Evolutionary conservation across 1,140 invertebrate species (phyloP), one percentile per base, ranked within the genome.

Genomic region (Chrysoperla carnea): DNA sequence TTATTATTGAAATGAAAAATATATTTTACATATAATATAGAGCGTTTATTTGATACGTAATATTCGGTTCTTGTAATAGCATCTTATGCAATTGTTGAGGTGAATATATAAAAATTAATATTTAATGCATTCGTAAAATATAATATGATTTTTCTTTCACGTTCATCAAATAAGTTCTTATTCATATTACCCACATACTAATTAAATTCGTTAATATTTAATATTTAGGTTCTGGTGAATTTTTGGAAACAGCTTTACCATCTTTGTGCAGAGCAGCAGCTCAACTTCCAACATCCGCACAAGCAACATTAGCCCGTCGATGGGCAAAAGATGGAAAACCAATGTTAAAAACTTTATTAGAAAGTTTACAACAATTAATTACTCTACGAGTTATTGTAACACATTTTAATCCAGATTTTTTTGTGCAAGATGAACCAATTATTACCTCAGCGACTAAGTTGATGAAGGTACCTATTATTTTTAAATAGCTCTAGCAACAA

Each of bases 341-440:
- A 33, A 74, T 77, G 41, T 59, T 94, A 8, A 71, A 74, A 27
- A 69, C 70, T 42, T 72, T 92, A 47, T 61, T 93, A 28, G 76
- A 86, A 53, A 76, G 77, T 17, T 64, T 92, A 1, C 89, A 94
- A 54, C 87, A 94, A 56, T 68, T 92, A 11, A 84, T 93, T 42
- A 92, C 87, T 1, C 65, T 84, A 36, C 55, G 77, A 52, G 77
- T 91, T 1, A 81, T 93, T 40, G 75, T 79, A 11, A 77, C 76
- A 6, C 71, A 72, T 33, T 87, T 84, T 59, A 71, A 76, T 4
- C 61, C 72, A 29, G 75, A 80, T 46, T 85, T 80, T 56, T 74
- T 72, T 36, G 72, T 91, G 36, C 86, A 92, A 60, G 86, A 93
- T 55, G 83, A 87, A 39, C 75, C 78, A 23, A 71, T 75, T 44